Conservation (phyloP, 2,113 vertebrate genomes). For the Cercocebus atys region DNA sequence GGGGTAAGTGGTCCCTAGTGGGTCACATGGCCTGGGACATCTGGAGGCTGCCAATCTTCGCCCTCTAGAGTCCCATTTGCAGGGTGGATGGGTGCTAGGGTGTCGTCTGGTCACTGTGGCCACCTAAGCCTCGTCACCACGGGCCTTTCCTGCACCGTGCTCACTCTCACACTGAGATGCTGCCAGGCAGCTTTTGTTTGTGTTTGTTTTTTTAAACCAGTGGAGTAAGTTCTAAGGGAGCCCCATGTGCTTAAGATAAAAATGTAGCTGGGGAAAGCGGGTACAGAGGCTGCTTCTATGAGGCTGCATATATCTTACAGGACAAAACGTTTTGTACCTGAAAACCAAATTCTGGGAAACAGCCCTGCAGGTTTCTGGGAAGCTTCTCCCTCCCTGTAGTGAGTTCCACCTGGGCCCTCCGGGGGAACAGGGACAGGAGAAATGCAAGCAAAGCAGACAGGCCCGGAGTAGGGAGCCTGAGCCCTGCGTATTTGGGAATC, state of each 20-base stretch:
- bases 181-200: too few species aligned
- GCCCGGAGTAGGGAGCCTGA: fast-evolving
- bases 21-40: neutral
- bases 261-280: too few species aligned
- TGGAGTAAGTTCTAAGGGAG: neutral
- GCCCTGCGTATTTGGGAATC: neutral
- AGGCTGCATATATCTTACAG: neutral
- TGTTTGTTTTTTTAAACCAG: too few species aligned
- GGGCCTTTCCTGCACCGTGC: neutral
- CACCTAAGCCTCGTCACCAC: neutral
- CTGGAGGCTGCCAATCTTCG: neutral
- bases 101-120: fast-evolving
- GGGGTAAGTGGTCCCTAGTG: fast-evolving
- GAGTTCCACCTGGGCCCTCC: neutral
- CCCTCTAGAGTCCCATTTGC: neutral
- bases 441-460: neutral
- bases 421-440: fast-evolving
- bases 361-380: neutral
- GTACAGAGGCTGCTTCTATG: neutral
- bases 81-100: neutral
- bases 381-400: neutral
- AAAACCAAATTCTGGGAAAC: neutral
- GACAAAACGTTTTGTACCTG: neutral
- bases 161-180: fast-evolving
- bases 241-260: too few species aligned